Percentiles rank a stretch among this genome's conserved stretches.
Evolutionary conservation across 2,888 invertebrate genomes (phyloP).

Genomic region (Polydrusus pterygomalis): DNA sequence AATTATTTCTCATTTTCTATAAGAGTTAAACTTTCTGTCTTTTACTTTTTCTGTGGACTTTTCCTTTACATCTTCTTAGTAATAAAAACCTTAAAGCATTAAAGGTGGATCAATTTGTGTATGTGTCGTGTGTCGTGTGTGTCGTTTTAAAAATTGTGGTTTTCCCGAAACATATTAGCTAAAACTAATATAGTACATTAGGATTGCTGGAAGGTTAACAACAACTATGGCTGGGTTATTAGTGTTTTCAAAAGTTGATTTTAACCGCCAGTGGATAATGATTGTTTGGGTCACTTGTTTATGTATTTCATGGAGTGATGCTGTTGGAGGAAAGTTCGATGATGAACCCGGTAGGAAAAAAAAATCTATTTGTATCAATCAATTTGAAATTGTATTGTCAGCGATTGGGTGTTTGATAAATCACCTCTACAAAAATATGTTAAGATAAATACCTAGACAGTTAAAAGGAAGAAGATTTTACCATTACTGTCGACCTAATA

Average conservation of each 20-base stretch:
- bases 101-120: conserved; percentile 5
- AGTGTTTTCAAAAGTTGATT: neutral
- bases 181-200: neutral
- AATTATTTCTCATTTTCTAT: conserved; percentile 14
- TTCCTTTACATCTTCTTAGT: neutral
- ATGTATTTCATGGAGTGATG: conserved; percentile 8
- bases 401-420: too few relatives aligned
- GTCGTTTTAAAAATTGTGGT: neutral
- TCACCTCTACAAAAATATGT: too few relatives aligned
- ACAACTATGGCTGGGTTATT: conserved; percentile 1
- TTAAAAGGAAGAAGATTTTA: too few relatives aligned
- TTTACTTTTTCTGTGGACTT: neutral
- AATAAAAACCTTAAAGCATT: neutral
- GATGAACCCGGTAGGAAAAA: conserved; percentile 43
- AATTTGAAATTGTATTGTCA: too few relatives aligned
- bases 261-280: neutral
- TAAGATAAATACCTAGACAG: too few relatives aligned
- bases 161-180: neutral
- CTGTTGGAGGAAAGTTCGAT: conserved; percentile 23
- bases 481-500: too few relatives aligned
- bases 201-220: neutral
- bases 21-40: conserved; percentile 8
- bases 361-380: too few relatives aligned
- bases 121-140: conserved; percentile 7
- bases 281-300: neutral